A percentile compares a stretch with the other conserved stretches of the same genome.
Conservation (phyloP, 1,140 invertebrate species). For the Meloidogyne exigua region DNA sequence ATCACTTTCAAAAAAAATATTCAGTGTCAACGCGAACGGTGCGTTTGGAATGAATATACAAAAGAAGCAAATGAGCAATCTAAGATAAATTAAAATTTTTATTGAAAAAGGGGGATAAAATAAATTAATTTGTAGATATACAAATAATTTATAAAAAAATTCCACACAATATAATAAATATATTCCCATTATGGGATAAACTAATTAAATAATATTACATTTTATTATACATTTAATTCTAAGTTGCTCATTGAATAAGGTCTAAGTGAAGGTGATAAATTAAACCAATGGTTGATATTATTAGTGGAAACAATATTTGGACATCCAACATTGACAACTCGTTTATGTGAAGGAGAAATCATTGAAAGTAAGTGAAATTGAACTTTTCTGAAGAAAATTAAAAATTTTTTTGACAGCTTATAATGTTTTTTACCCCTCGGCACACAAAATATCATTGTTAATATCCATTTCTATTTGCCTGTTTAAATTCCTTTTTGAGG, state of each 20-base stretch:
- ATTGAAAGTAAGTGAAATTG: slow-evolving; percentile 33
- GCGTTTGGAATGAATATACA: slow-evolving; percentile 39
- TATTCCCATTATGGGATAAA: neutral
- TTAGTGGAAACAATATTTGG: neutral
- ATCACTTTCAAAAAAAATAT: neutral
- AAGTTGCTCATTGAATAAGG: neutral
- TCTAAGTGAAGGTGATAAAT: neutral
- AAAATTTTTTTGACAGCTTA: neutral
- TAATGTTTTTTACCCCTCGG: slow-evolving; percentile 5
- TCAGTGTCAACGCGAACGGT: slow-evolving; percentile 34
- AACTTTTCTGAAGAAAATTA: slow-evolving; percentile 17
- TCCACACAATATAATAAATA: no score
- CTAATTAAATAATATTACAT: no score
- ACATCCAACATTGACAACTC: slow-evolving; percentile 13
- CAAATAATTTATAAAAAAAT: no score
- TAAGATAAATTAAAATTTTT: neutral
- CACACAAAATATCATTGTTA: neutral
- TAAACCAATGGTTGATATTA: neutral
- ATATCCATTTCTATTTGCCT: neutral
- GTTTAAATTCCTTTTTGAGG: neutral
- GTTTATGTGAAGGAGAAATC: slow-evolving; percentile 30
- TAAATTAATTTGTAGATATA: neutral
- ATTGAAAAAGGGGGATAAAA: neutral
- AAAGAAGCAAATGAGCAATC: slow-evolving; percentile 31
- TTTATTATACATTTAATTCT: neutral